These are phyloP conservation scores for Tetragonula clypearis DNA, from an alignment of 1,140 invertebrate genomes.

Conservation along the genomic window DNA sequence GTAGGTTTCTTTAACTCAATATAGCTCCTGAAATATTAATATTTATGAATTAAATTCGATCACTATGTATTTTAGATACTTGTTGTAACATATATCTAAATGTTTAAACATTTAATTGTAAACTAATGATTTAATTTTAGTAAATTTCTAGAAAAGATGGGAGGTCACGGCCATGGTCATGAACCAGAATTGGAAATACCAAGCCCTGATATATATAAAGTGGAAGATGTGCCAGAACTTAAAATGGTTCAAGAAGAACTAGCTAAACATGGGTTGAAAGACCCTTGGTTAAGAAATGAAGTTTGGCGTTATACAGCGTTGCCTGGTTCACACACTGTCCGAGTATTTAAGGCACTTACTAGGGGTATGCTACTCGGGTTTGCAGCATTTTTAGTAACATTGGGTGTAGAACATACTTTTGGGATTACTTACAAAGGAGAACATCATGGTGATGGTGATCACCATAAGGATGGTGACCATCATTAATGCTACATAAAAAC, in stretches of 20 bases:
- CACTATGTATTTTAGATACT: not conserved
- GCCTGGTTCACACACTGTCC: slow-evolving; percentile 71
- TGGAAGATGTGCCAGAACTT: slow-evolving; percentile 86
- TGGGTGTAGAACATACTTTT: slow-evolving; percentile 82
- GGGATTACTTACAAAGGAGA: slow-evolving; percentile 74
- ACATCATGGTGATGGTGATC: slow-evolving; percentile 72
- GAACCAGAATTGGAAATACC: slow-evolving; percentile 83
- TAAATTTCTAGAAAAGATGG: slow-evolving; percentile 79
- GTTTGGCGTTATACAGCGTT: slow-evolving; percentile 87
- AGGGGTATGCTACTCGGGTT: slow-evolving; percentile 86
- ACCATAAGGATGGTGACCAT: slow-evolving; percentile 42
- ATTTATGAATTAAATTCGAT: not conserved
- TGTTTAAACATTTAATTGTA: not conserved
- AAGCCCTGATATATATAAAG: slow-evolving; percentile 87
- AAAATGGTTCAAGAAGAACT: slow-evolving; percentile 84
- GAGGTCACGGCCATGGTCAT: slow-evolving; percentile 81
- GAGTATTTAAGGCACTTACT: slow-evolving; percentile 78
- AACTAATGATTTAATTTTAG: slow-evolving; percentile 4
- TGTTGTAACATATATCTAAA: not conserved
- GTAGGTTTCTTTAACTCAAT: not conserved
- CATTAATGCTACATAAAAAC: slow-evolving; percentile 53
- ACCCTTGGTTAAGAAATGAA: slow-evolving; percentile 94
- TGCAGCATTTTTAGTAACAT: slow-evolving; percentile 85
- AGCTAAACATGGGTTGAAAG: slow-evolving; percentile 87
- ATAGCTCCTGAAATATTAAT: too few relatives aligned